Evolutionary conservation across 1,140 invertebrate genomes (phyloP), one percentile per base, ranked within the genome.

Genomic region (Leptinotarsa undecemlineata): DNA sequence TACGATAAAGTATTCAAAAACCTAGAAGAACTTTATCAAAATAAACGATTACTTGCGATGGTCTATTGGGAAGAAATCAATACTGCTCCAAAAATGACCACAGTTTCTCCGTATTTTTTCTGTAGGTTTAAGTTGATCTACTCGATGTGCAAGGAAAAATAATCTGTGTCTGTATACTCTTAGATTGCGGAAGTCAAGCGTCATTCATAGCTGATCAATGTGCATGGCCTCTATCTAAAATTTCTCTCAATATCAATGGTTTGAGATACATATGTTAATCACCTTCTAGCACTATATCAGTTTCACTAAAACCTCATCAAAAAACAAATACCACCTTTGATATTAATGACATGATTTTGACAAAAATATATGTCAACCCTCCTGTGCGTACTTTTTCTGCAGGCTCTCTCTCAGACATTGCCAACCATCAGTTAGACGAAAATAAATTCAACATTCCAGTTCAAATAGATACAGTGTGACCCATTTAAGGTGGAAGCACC

Each of bases 1-100:
- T 71, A 60, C 15, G 20, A 70, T 70, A 48, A 20, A n/a, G 68
- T 20, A 13, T 60, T 20, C 42, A 21, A 48, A 51, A 48, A 23
- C 14, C 51, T 48, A 60, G 3, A 71, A 17, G 6, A 71, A 11
- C 33, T 21, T 13, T 71, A 71, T 51, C 19, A 71, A 17, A 23
- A 60, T 14, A 71, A 71, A 51, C 20, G 48, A 51, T 20, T 17
- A 17, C 19, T 71, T 47, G 17, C 48, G 8, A 21, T 20, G 13
- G 21, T 4, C n/a, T 51, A 23, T 48, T 21, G 19, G n/a, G 21
- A 48, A 21, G 19, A 57, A n/a, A 57, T 57, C 14, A 57, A 57
- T 21, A 51, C 26, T 48, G 3, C 23, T 48, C 48, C 48, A 26
- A 70, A 70, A 3, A 19, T 70, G 3, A 51, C 15, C 3, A 8